These are phyloP conservation scores for Hydrolagus affinis DNA, from an alignment of 2,113 vertebrate genomes.

Conservation along the genomic window DNA sequence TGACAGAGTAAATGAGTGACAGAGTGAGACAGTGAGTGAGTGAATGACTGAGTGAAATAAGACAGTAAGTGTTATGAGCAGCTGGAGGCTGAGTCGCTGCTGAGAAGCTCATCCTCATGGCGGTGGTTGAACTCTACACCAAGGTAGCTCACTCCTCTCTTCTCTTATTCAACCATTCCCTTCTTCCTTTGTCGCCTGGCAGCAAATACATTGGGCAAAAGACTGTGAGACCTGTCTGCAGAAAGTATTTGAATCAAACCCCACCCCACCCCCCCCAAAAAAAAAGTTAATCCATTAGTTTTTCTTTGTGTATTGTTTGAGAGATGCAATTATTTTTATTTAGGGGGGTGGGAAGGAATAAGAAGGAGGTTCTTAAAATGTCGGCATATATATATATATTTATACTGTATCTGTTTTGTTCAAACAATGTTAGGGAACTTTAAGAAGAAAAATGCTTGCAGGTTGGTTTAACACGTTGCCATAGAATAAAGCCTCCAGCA, in stretches of 20 bases:
- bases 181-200: not conserved
- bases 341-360: too few species aligned
- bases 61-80: not conserved
- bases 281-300: too few species aligned
- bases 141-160: constrained; percentile 56
- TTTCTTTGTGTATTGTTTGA: too few species aligned
- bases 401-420: too few species aligned
- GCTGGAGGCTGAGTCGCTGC: not conserved
- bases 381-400: too few species aligned
- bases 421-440: not conserved
- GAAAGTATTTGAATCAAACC: not conserved
- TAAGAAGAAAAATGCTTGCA: not conserved
- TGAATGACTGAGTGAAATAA: too few species aligned
- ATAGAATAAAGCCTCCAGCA: not conserved
- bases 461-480: not conserved
- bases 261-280: not conserved
- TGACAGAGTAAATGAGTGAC: too few species aligned
- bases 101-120: constrained; percentile 54
- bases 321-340: too few species aligned
- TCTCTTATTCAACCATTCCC: not conserved
- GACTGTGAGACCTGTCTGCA: too few species aligned
- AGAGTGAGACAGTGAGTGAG: too few species aligned
- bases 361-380: too few species aligned
- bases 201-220: too few species aligned
- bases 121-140: constrained; percentile 76